Evolutionary conservation across 23 tunicate genomes (phyloP).

Genomic region (Ascidia mentula): DNA sequence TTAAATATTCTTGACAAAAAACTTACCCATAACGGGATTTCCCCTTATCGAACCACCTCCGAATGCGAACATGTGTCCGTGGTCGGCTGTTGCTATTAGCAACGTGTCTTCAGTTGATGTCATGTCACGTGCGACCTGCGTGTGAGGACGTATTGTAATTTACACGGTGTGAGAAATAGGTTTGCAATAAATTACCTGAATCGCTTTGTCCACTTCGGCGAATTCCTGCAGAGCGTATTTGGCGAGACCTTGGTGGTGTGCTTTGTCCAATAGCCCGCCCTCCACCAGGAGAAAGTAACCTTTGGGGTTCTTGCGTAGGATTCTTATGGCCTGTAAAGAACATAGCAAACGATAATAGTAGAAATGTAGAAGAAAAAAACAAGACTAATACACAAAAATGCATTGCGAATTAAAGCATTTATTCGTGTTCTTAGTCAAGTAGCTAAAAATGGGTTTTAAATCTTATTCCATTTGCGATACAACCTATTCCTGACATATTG

Average conservation of each 20-base stretch:
- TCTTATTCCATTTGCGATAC: no score
- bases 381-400: no score
- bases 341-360: no score
- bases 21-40: slow-evolving; percentile 52
- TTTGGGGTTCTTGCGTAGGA: slow-evolving; percentile 34
- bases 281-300: slow-evolving; percentile 71
- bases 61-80: slow-evolving; percentile 72
- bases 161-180: no score
- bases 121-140: slow-evolving; percentile 28
- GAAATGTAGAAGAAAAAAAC: no score
- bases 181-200: neutral
- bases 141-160: neutral
- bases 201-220: slow-evolving; percentile 21
- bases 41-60: slow-evolving; percentile 65
- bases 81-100: slow-evolving; percentile 72
- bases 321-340: slow-evolving; percentile 46
- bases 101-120: slow-evolving; percentile 60
- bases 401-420: no score
- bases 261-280: slow-evolving; percentile 50
- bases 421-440: no score
- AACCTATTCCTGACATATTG: no score
- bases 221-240: slow-evolving; percentile 49
- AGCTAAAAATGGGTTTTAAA: no score
- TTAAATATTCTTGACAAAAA: no score
- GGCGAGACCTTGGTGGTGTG: slow-evolving; percentile 45